Conservation (phyloP, 2,113 vertebrate species). For the Maylandia zebra region DNA sequence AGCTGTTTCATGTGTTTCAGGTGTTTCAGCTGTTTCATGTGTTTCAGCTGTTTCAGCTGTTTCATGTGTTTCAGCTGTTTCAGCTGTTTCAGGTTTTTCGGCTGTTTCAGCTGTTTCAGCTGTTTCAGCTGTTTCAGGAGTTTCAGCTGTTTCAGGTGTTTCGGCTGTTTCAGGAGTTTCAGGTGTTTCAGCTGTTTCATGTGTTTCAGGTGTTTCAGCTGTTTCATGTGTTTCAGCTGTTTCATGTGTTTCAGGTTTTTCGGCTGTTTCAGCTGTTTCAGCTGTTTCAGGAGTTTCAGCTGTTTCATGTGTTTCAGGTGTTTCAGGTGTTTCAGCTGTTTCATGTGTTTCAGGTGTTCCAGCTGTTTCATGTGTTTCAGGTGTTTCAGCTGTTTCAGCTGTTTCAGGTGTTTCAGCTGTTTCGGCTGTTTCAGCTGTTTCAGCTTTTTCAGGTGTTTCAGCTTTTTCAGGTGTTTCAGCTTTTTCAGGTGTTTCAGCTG, state of each 20-base stretch:
- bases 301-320: accelerated
- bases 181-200: accelerated
- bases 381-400: too few relatives aligned
- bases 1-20: accelerated
- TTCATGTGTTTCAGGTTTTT: accelerated
- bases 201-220: accelerated
- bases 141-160: accelerated
- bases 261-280: accelerated
- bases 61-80: accelerated
- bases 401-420: accelerated
- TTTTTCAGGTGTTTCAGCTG: accelerated
- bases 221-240: accelerated
- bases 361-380: accelerated
- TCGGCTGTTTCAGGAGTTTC: accelerated
- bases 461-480: accelerated
- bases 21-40: accelerated
- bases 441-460: accelerated
- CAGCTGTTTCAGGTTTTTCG: accelerated
- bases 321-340: accelerated
- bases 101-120: too few relatives aligned
- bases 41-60: accelerated
- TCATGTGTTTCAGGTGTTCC: accelerated
- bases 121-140: accelerated
- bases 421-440: accelerated
- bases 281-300: accelerated